Base-by-base conservation (phyloP, 2,113 vertebrate genomes). In the Orientallactaga bullata region DNA sequence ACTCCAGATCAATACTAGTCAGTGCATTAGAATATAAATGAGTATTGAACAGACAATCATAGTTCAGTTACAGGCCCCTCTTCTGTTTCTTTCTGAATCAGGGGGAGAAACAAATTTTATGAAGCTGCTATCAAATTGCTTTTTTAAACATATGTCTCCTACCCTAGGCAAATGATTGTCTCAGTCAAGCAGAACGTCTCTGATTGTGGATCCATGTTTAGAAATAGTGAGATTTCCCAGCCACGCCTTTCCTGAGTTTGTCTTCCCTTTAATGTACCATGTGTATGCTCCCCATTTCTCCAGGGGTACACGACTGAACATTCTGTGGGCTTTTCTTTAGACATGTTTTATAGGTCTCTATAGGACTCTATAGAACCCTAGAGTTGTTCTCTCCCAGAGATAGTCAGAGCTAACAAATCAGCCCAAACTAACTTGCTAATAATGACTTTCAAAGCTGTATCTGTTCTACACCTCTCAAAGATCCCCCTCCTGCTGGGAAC, bases 81-180 rank as follows among this genome's bases (percentile, higher is more conserved):
- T 78, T 78, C 28, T 90, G 3, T 87, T 88, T 95, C 24, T 35
- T 94, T 76, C 55, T 94, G 83, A 92, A 85, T 78, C 65, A 78
- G 15, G 3, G 26, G 0, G 0, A 28, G 16, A 35, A 60, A 51
- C 32, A 28, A 72, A 55, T 82, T 65, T 76, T 82, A 76, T 77
- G 37, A 88, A 60, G 21, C 60, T 94, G 66, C 8, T 82, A 16
- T 73, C 42, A 68, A 60, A 76, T 72, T 90, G 61, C 37, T 96
- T 88, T 88, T 80, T 71, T 87, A 77, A n/a, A 47, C 24, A 88
- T 13, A 93, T 51, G 3, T 93, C 2, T 18, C 61, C 90, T 86
- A 94, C 47, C 65, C 37, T 88, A 80, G n/a, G 26, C 35, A 93
- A 88, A 82, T 89, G 69, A 87, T 81, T 51, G 15, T 73, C 60